A percentile compares a stretch with the other conserved stretches of the same genome.
Evolutionary conservation across 2,797 vertebrate genomes (phyloP).

Genomic region (Notoglanidium macrostoma): DNA sequence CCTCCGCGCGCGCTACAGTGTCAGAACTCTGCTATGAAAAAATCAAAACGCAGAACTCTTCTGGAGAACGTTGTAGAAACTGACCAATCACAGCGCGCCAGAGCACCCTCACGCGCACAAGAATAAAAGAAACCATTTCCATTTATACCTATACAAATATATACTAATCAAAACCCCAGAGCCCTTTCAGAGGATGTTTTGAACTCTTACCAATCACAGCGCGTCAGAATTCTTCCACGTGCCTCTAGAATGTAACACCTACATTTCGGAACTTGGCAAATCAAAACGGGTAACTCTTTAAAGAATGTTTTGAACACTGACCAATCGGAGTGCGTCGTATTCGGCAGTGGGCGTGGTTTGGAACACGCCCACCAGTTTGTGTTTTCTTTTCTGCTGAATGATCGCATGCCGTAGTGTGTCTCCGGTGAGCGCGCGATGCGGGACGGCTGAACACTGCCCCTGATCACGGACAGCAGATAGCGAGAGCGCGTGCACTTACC

Average conservation of each 20-base stretch:
- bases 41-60: no score
- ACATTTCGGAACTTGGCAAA: neutral
- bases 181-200: neutral
- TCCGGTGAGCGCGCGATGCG: conserved; percentile 30
- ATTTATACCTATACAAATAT: neutral
- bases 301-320: neutral
- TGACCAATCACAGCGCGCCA: neutral
- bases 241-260: neutral
- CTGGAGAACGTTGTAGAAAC: neutral
- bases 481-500: conserved; percentile 20
- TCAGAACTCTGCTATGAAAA: no score
- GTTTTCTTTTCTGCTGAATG: neutral
- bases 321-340: neutral
- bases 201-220: neutral
- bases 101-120: neutral
- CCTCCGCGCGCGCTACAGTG: no score
- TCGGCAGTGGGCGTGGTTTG: conserved; percentile 12
- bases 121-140: neutral
- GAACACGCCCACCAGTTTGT: neutral
- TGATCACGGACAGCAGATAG: neutral
- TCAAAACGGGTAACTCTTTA: neutral
- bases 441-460: neutral
- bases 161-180: neutral
- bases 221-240: neutral
- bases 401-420: neutral